A percentile compares a stretch with the other conserved stretches of the same genome.
Conservation (phyloP, 2,797 vertebrate genomes). For the Crypturellus tataupa region DNA sequence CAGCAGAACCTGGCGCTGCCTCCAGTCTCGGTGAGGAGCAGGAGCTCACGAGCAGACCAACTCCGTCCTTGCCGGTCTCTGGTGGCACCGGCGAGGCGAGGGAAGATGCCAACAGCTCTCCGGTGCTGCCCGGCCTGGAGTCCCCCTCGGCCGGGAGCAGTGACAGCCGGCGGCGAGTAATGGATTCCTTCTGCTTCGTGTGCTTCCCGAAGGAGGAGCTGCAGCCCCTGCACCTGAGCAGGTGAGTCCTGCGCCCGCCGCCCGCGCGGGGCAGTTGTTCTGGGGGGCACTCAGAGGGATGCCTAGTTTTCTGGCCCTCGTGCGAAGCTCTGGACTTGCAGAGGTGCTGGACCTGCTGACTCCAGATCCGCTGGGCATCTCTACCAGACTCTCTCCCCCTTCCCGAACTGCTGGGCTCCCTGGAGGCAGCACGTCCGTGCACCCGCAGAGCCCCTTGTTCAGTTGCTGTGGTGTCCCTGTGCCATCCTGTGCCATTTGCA, state of each 20-base stretch:
- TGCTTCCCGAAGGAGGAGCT: constrained; percentile 83
- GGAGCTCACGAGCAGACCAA: constrained; percentile 44
- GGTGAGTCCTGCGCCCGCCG: constrained; percentile 64
- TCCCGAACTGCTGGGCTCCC: no score
- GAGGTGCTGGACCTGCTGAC: not conserved
- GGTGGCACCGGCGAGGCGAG: not conserved
- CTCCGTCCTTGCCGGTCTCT: not conserved
- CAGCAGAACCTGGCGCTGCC: no score
- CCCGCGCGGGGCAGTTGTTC: not conserved
- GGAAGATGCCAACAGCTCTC: constrained; percentile 31
- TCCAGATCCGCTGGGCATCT: no score
- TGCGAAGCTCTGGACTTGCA: not conserved
- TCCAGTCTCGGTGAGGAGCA: not conserved
- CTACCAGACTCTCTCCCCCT: no score
- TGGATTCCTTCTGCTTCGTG: constrained; percentile 83
- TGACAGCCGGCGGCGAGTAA: not conserved
- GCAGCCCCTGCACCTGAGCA: constrained; percentile 79
- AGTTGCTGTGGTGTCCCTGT: no score
- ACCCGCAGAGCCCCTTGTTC: no score
- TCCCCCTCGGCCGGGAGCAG: constrained; percentile 28
- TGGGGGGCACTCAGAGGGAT: not conserved
- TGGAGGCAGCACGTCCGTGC: no score
- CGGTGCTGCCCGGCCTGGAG: not conserved
- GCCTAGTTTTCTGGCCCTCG: not conserved
- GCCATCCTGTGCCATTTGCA: not conserved